Percentiles rank a stretch among this genome's conserved stretches.
Conservation (phyloP, 2,113 vertebrate species). For the Oxygymnocypris stewartii region DNA sequence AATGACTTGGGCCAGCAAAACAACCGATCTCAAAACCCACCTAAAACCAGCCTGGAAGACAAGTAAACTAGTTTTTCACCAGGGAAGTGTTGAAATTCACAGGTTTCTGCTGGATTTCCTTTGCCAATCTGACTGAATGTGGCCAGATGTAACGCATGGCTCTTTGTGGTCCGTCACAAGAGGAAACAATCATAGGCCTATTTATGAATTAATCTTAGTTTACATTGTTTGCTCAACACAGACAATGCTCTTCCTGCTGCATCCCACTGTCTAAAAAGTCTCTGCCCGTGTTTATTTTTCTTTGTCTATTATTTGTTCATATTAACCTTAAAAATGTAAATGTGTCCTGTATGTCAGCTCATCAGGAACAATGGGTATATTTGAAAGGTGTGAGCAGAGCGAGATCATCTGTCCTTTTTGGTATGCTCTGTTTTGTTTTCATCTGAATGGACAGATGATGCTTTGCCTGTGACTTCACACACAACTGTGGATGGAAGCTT, state of each 20-base stretch:
- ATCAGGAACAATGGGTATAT: not conserved
- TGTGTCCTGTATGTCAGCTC: not conserved
- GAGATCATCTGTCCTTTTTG: not conserved
- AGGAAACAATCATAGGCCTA: not conserved
- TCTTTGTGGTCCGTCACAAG: not conserved
- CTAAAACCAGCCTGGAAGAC: not conserved
- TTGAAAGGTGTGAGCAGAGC: not conserved
- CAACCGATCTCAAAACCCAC: not conserved
- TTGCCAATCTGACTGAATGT: not conserved
- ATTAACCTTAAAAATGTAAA: not conserved
- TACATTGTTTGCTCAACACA: not conserved
- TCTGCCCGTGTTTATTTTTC: not conserved
- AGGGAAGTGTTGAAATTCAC: slow-evolving; percentile 9
- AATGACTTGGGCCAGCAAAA: not conserved
- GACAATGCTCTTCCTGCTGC: not conserved
- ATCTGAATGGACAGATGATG: not conserved
- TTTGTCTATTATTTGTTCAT: not conserved
- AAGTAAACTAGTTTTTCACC: not conserved
- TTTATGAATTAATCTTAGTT: not conserved
- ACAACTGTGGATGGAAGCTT: not conserved
- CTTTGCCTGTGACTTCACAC: slow-evolving; percentile 3
- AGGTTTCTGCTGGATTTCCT: not conserved
- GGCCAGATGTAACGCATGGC: not conserved
- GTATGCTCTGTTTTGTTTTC: not conserved
- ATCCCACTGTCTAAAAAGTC: not conserved